Conservation (phyloP, 2,113 vertebrate genomes). For the Aegithalos caudatus region DNA sequence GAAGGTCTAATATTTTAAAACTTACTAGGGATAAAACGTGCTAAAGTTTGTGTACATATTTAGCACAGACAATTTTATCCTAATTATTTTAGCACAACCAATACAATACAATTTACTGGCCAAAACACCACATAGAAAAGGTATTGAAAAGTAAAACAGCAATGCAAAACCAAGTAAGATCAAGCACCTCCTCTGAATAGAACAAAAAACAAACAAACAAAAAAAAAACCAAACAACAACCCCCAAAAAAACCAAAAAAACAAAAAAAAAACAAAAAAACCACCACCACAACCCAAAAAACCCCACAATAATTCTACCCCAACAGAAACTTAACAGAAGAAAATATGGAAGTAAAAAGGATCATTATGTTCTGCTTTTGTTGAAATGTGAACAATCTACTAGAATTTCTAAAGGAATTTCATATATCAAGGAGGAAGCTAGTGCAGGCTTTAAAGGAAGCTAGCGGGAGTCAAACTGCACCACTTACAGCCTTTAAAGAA, state of each 20-base stretch:
- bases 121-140: neutral
- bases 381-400: neutral
- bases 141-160: neutral
- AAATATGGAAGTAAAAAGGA: neutral
- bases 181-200: neutral
- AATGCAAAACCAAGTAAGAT: neutral
- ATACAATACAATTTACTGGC: neutral
- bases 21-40: neutral
- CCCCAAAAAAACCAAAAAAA: neutral
- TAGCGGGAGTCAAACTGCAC: neutral
- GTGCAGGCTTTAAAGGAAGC: too few species aligned
- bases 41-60: neutral
- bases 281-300: too few species aligned
- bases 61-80: neutral
- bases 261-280: too few species aligned
- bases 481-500: neutral
- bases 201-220: neutral
- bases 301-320: neutral
- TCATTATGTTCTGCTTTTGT: neutral
- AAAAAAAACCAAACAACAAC: too few species aligned
- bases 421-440: neutral
- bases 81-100: neutral
- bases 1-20: neutral
- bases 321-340: neutral
- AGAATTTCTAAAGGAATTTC: neutral